A percentile compares a stretch with the other conserved stretches of the same genome.
Conservation (phyloP, 2,113 vertebrate species). For the Scomber scombrus region DNA sequence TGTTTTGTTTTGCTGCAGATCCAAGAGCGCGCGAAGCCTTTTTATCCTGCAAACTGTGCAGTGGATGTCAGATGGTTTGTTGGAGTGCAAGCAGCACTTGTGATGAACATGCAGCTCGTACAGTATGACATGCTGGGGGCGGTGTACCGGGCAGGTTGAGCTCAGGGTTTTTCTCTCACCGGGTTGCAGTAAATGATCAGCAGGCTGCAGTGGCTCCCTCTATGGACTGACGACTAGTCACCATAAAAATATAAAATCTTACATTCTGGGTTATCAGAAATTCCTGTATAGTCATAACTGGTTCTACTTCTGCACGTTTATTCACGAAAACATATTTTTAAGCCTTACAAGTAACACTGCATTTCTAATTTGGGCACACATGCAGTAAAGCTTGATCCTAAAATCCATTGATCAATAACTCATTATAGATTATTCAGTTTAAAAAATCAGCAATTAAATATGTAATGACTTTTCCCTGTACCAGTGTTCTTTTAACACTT, state of each 20-base stretch:
- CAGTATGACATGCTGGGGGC: slow-evolving; percentile 76
- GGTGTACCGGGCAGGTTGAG: slow-evolving; percentile 83
- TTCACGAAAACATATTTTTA: neutral
- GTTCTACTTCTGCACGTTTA: neutral
- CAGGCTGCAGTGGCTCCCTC: slow-evolving; percentile 82
- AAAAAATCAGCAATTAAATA: too few relatives aligned
- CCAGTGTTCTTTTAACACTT: neutral
- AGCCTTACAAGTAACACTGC: neutral
- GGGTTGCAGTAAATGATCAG: slow-evolving; percentile 41
- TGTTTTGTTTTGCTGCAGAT: slow-evolving; percentile 12
- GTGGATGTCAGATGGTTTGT: slow-evolving; percentile 53
- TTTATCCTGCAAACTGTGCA: slow-evolving; percentile 29
- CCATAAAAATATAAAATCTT: neutral
- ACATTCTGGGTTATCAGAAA: neutral
- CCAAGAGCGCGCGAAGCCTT: neutral
- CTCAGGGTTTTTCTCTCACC: slow-evolving; percentile 65
- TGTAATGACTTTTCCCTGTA: neutral
- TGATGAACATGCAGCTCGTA: slow-evolving; percentile 75
- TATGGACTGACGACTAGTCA: slow-evolving; percentile 67
- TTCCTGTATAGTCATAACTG: neutral
- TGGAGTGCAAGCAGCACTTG: slow-evolving; percentile 66
- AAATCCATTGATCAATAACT: neutral
- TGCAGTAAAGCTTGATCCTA: neutral
- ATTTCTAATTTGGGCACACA: neutral
- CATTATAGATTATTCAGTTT: neutral